These are phyloP conservation scores for Pogoniulus pusillus DNA, from an alignment of 2,797 vertebrate genomes.

Conservation along the genomic window DNA sequence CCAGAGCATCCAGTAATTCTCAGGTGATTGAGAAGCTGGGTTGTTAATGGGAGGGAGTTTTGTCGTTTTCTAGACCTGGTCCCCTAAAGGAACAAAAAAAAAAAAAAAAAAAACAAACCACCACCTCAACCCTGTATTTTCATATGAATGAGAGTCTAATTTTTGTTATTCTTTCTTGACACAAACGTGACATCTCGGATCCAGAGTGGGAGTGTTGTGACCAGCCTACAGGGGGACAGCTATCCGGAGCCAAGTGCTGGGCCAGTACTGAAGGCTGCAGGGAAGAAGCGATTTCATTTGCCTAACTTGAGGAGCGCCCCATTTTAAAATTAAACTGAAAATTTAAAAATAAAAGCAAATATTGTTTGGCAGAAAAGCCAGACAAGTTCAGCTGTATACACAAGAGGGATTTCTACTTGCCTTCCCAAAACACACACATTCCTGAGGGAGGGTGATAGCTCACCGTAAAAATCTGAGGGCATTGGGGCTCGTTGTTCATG, in stretches of 20 bases:
- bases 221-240: background rate
- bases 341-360: background rate
- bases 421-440: background rate
- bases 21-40: background rate
- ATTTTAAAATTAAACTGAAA: background rate
- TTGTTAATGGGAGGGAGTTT: background rate
- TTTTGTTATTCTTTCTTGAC: slow-evolving; percentile 63
- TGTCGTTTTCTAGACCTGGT: background rate
- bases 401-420: background rate
- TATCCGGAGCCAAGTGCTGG: background rate
- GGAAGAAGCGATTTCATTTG: rapidly evolving
- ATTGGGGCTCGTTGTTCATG: background rate
- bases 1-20: background rate
- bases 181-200: background rate
- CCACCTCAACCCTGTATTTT: no score
- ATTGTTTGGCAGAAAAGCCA: background rate
- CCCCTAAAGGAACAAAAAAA: slow-evolving; percentile 10
- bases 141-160: slow-evolving; percentile 51
- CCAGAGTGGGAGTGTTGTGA: background rate
- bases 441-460: background rate
- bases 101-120: no score
- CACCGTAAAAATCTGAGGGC: background rate
- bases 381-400: background rate
- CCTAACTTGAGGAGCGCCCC: background rate
- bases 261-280: background rate